These are phyloP conservation scores for Epinephelus malabaricus DNA, from an alignment of 2,797 vertebrate species.

Conservation along the genomic window DNA sequence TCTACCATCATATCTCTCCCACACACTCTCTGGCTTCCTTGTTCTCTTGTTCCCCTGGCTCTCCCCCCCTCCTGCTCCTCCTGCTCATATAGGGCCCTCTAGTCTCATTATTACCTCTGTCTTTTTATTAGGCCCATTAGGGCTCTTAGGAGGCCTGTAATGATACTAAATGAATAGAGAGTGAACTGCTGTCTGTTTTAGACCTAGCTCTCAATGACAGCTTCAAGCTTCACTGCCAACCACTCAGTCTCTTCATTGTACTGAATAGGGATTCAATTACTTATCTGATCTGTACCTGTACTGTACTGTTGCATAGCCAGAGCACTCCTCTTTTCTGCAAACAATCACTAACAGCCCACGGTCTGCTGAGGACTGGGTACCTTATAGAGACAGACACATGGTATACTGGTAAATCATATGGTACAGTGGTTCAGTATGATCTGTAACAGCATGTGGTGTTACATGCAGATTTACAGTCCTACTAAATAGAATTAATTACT, in stretches of 20 bases:
- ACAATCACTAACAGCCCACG: conserved; percentile 26
- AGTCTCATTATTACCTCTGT: conserved; percentile 86
- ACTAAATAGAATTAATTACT: background rate
- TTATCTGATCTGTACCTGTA: conserved; percentile 67
- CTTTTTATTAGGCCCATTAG: conserved; percentile 87
- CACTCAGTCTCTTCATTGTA: conserved; percentile 73
- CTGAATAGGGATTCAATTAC: conserved; percentile 72
- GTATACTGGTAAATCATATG: background rate
- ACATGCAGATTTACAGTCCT: background rate
- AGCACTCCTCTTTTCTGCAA: conserved; percentile 43
- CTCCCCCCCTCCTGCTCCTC: conserved; percentile 58
- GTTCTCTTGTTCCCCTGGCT: conserved; percentile 65
- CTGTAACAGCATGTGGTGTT: background rate
- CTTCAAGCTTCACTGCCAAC: conserved; percentile 80
- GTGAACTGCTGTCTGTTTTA: conserved; percentile 84
- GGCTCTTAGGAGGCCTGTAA: conserved; percentile 86
- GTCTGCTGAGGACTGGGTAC: background rate
- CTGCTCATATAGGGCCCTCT: conserved; percentile 78
- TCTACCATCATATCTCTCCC: conserved; percentile 48
- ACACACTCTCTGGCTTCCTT: conserved; percentile 60
- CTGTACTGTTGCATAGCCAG: conserved; percentile 50
- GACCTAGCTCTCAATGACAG: conserved; percentile 80
- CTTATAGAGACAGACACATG: conserved; percentile 2
- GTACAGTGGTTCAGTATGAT: conserved; percentile 2
- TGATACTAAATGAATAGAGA: conserved; percentile 86